Percentiles rank a stretch among this genome's conserved stretches.
Conservation (phyloP, 2,797 vertebrate genomes). For the Chiroxiphia lanceolata region DNA sequence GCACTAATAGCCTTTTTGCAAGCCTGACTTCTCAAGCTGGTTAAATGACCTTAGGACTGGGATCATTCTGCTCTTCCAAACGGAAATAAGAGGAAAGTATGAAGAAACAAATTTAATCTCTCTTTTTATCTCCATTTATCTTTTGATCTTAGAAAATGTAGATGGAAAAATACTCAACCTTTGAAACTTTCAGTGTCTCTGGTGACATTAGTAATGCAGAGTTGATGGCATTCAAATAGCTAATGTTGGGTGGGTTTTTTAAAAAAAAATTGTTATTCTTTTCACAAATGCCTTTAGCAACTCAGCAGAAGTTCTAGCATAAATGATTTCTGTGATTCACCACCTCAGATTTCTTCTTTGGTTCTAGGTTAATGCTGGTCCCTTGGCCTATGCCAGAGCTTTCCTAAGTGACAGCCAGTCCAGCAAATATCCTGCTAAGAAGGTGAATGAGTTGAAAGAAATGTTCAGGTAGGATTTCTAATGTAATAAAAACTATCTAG, state of each 20-base stretch:
- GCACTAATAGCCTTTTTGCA: neutral
- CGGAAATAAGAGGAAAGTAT: neutral
- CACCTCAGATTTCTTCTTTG: neutral
- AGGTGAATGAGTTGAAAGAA: slow-evolving; percentile 93
- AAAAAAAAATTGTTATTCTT: neutral
- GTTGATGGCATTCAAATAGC: neutral
- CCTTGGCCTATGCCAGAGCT: slow-evolving; percentile 94
- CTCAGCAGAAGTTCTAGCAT: neutral
- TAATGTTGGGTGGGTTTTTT: neutral
- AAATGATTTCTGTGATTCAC: neutral
- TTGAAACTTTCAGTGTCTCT: neutral
- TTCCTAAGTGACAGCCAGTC: slow-evolving; percentile 90
- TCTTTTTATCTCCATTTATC: neutral
- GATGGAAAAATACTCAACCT: neutral
- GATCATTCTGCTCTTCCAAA: neutral
- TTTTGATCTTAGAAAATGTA: neutral
- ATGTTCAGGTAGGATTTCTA: slow-evolving; percentile 87
- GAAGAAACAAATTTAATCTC: neutral
- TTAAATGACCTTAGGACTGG: neutral
- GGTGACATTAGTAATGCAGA: neutral
- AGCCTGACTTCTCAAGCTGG: neutral
- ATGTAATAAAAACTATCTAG: neutral
- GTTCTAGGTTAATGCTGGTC: slow-evolving; percentile 93
- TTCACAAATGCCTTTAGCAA: neutral
- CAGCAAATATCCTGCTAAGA: slow-evolving; percentile 85